Base-by-base conservation (phyloP, 2,888 invertebrate species). In the Lysandra bellargus region DNA sequence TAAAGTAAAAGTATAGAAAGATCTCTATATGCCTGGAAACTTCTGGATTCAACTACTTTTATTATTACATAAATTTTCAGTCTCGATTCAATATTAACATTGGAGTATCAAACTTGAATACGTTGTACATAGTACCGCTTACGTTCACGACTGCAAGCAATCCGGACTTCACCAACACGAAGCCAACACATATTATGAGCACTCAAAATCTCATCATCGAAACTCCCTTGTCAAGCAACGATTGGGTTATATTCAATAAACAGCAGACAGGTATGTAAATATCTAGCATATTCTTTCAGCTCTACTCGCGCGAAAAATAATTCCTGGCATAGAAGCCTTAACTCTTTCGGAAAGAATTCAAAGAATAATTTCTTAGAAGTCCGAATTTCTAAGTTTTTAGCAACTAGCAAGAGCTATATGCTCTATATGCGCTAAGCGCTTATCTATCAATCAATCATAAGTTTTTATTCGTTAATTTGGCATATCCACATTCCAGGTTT, bases 211-310 rank as follows among this genome's bases (percentile, higher is more conserved):
- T 89, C 9, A 83, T 87, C 44, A 90, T 94, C 57, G 84, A 90
- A 82, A 89, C 92, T 3, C 87, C 87, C 0, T 84, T 87, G 1
- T 76, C 82, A 49, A 92, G 90, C 17, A 89, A 93, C 79, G 90
- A 95, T 76, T 96, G 96, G 96, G 90, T 96, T 6, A 86, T 96
- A 61, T 94, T 96, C 79, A 96, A 96, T 85, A 88, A 95, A 53
- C 95, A 96, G 83, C 95, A 95, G 85, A 95, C 95, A 81, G 96
- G 96, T 96, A 86, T n/a, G n/a, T 33, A 73, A 40, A n/a, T 23
- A 57, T 0, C 17, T 17, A 57, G 57, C 44, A 69, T 69, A 0
- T 69, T 49, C 3, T 12, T 17, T 14, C 1, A 37, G 33, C 7
- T 17, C 53, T 57, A 57, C 17, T 14, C 9, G 57, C 17, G 57